Conservation (phyloP, 2,888 invertebrate genomes). For the Lamellibrachia satsuma region DNA sequence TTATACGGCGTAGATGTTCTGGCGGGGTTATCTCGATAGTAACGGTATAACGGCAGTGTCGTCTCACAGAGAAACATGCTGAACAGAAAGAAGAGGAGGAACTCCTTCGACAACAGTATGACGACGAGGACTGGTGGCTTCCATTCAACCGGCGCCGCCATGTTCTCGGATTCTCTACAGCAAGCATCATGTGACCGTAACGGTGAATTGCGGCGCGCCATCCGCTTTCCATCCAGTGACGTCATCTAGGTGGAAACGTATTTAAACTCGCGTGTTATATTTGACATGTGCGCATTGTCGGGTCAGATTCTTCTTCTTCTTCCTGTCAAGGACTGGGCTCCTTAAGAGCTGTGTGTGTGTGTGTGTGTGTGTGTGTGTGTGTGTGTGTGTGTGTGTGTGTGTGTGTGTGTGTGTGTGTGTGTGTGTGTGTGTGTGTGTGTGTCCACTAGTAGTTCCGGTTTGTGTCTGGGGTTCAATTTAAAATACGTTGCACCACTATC, state of each 20-base stretch:
- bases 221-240: background rate
- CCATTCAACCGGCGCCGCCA: background rate
- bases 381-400: background rate
- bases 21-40: background rate
- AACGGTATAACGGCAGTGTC: background rate
- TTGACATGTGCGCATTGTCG: background rate
- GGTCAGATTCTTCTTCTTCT: background rate
- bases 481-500: background rate
- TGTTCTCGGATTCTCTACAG: background rate
- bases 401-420: too few species aligned
- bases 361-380: background rate
- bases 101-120: background rate
- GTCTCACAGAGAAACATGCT: background rate
- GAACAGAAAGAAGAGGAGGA: background rate
- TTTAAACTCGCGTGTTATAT: background rate
- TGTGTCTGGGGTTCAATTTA: too few species aligned
- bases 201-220: background rate
- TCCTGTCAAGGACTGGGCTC: too few species aligned
- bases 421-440: background rate
- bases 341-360: too few species aligned
- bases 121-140: background rate
- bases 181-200: background rate
- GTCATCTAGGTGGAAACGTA: background rate
- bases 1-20: background rate
- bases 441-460: too few species aligned